phyloP scores from a whole-genome alignment of 2,113 vertebrate genomes.

The Uria lomvia region DNA sequence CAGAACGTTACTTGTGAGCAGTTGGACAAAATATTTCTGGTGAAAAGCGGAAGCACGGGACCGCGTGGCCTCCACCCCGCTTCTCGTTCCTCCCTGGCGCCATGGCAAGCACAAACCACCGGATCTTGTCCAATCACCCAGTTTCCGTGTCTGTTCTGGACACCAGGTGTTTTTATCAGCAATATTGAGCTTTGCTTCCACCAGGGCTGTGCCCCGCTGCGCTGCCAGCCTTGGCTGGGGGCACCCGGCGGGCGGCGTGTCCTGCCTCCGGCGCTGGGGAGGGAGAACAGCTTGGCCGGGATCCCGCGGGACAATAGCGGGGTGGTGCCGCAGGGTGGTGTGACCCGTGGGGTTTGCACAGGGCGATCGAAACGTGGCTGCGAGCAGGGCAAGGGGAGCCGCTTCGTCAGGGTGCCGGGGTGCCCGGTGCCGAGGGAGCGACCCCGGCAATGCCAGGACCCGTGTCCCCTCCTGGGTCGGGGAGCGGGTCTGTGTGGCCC shows the following conservation, averaged over 20 bases:
- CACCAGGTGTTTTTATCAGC: neutral
- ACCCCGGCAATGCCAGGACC: neutral
- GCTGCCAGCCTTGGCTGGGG: neutral
- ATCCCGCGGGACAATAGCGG: neutral
- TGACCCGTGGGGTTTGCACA: neutral
- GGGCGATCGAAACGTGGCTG: fast-evolving
- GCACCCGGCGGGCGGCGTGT: fast-evolving
- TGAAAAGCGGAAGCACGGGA: neutral
- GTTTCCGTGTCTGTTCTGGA: neutral
- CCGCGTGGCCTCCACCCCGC: neutral
- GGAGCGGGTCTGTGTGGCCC: fast-evolving
- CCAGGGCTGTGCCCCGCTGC: neutral
- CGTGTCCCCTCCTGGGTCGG: neutral
- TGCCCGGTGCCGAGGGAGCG: neutral
- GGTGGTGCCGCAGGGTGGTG: neutral
- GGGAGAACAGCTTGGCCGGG: neutral
- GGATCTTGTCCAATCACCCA: neutral
- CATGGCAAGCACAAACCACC: neutral
- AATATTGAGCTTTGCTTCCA: neutral
- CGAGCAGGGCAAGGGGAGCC: fast-evolving
- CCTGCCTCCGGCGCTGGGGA: fast-evolving
- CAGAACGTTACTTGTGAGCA: neutral
- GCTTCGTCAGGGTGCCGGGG: fast-evolving
- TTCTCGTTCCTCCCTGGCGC: neutral
- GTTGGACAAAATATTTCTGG: neutral